Base-by-base conservation (phyloP, 2,113 vertebrate species). In the Ceuthmochares aereus region DNA sequence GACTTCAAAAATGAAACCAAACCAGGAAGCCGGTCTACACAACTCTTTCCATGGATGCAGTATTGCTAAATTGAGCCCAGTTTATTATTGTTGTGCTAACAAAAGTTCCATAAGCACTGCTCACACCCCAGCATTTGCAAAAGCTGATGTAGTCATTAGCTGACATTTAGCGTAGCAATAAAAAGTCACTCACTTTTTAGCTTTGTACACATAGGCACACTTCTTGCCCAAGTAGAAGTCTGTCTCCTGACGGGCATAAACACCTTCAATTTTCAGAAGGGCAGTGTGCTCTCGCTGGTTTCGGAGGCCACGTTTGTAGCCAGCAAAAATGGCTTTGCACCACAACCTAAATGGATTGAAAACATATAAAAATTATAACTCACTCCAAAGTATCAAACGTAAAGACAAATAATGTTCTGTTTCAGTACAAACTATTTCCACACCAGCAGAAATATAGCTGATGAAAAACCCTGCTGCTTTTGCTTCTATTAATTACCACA, bases 201-300 rank as follows among this genome's bases (percentile, higher is more conserved):
- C 99, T 98, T 99, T 99, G 98, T 99, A 99, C 20, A 99, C 99
- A 51, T 99, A 99, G 68, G 99, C 99, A 75, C 99, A 99, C 80
- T 98, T 98, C 89, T 99, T 99, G 79, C 99, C 99, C 91, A 99
- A 97, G 97, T 99, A 99, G 97, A 99, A 99, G 55, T 99, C 99
- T 1, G 99, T 99, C 96, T 99, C 99, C 29, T 98, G 95, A 4
- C 99, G 98, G 23, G 98, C 99, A 97, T 99, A 99, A 37, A 99
- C 99, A 4, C 99, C 99, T 96, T 99, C 99, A 40, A 99, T 97
- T 97, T 99, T 99, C 93, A 99, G 98, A 18, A 99, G 99, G 9
- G 99, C 99, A 0, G 99, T 99, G 97, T 99, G 99, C 54, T 99
- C 99, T 21, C 99, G 98, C 98, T 99, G 99, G 97, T 99, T 99